phyloP scores from a whole-genome alignment of 2,113 vertebrate genomes.

The Prionailurus bengalensis region DNA sequence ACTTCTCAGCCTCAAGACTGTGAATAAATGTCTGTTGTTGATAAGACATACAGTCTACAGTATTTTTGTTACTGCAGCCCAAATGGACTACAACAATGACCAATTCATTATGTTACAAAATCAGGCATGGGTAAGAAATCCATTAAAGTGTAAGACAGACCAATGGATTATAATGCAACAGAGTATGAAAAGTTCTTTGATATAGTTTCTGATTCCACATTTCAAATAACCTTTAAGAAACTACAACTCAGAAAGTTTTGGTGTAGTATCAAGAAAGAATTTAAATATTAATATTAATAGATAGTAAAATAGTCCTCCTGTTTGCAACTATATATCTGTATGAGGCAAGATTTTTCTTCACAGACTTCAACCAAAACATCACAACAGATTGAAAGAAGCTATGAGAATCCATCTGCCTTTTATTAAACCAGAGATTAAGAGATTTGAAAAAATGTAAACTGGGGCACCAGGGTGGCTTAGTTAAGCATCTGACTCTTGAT shows the following conservation, averaged over 20 bases:
- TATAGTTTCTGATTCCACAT: neutral
- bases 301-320: neutral
- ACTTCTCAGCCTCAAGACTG: neutral
- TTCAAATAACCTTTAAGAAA: constrained; percentile 10
- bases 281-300: constrained; percentile 22
- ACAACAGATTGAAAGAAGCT: neutral
- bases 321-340: neutral
- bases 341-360: neutral
- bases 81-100: neutral
- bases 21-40: neutral
- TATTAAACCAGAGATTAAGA: constrained; percentile 10
- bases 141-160: neutral
- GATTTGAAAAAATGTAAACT: neutral
- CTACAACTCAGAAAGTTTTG: neutral
- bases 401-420: neutral
- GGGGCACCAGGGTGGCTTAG: too few species aligned
- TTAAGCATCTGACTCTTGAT: too few species aligned
- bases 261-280: neutral
- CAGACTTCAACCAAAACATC: neutral
- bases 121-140: neutral
- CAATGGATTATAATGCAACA: neutral
- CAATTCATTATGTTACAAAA: neutral
- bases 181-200: neutral
- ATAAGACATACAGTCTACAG: neutral
- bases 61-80: neutral